These are phyloP conservation scores for Drosophila ohnishii DNA, from an alignment of 1,140 invertebrate species.

Conservation along the genomic window DNA sequence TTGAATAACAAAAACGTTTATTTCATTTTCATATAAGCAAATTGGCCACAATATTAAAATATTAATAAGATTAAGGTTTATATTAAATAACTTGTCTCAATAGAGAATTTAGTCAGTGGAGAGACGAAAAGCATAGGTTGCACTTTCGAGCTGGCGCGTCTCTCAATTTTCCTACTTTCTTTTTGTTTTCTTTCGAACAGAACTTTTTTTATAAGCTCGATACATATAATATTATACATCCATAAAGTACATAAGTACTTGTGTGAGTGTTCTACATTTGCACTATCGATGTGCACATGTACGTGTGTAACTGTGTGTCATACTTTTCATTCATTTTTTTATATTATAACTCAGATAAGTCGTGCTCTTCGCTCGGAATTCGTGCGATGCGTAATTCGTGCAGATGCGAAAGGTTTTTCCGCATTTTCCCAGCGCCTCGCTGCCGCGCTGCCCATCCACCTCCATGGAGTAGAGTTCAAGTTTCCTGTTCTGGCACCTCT, in stretches of 20 bases:
- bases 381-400: slow-evolving; percentile 16
- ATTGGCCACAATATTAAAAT: too few species aligned
- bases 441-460: slow-evolving; percentile 6
- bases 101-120: neutral
- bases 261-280: slow-evolving; percentile 18
- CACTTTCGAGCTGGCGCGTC: neutral
- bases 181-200: slow-evolving; percentile 45
- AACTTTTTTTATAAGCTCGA: slow-evolving; percentile 58
- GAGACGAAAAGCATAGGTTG: neutral
- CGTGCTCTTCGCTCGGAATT: slow-evolving; percentile 21
- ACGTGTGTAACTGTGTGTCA: slow-evolving; percentile 15
- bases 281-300: neutral
- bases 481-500: slow-evolving; percentile 67
- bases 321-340: slow-evolving; percentile 6
- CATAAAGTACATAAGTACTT: slow-evolving; percentile 6
- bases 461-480: slow-evolving; percentile 48
- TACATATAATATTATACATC: slow-evolving; percentile 43
- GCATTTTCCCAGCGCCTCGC: slow-evolving; percentile 50
- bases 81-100: neutral
- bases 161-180: slow-evolving; percentile 4
- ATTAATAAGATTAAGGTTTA: too few species aligned
- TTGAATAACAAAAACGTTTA: too few species aligned
- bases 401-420: slow-evolving; percentile 53
- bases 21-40: too few species aligned
- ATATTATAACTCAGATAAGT: slow-evolving; percentile 42